Evolutionary conservation across 2,797 vertebrate species (phyloP).

Genomic region (Heterohyrax brucei): DNA sequence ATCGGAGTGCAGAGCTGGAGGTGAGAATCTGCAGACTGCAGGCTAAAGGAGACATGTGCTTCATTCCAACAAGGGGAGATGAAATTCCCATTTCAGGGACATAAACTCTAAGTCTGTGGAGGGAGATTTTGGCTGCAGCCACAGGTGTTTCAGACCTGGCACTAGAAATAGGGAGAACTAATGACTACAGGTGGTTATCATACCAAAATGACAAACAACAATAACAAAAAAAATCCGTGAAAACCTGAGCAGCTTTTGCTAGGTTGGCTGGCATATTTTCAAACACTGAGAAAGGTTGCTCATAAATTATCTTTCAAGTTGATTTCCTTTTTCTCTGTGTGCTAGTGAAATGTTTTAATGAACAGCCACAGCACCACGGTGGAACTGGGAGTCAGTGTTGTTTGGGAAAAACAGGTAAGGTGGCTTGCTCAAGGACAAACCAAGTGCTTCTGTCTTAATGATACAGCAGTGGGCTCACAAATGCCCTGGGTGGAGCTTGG

Average conservation of each 20-base stretch:
- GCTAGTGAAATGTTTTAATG: slow-evolving; percentile 66
- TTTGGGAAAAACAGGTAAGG: slow-evolving; percentile 68
- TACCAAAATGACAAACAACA: slow-evolving; percentile 81
- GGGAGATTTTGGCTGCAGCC: slow-evolving; percentile 73
- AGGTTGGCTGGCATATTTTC: slow-evolving; percentile 72
- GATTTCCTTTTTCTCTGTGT: slow-evolving; percentile 71
- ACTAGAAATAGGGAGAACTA: slow-evolving; percentile 79
- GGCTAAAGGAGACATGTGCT: slow-evolving; percentile 58
- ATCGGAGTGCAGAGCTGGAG: neutral
- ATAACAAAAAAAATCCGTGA: slow-evolving; percentile 52
- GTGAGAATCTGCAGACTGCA: neutral
- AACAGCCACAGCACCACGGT: slow-evolving; percentile 29
- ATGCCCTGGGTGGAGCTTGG: neutral
- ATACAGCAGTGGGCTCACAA: neutral
- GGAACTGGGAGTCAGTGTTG: slow-evolving; percentile 63
- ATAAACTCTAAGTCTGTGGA: slow-evolving; percentile 78
- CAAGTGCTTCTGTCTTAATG: neutral
- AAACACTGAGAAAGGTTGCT: slow-evolving; percentile 77
- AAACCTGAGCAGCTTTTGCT: slow-evolving; percentile 78
- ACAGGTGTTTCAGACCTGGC: slow-evolving; percentile 80
- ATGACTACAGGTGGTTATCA: slow-evolving; percentile 85
- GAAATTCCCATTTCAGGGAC: slow-evolving; percentile 80
- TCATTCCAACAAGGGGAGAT: slow-evolving; percentile 78
- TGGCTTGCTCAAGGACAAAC: slow-evolving; percentile 36
- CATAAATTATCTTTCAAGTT: slow-evolving; percentile 81